Evolutionary conservation across 2,113 vertebrate species (phyloP).

Genomic region (Mustela nigripes): DNA sequence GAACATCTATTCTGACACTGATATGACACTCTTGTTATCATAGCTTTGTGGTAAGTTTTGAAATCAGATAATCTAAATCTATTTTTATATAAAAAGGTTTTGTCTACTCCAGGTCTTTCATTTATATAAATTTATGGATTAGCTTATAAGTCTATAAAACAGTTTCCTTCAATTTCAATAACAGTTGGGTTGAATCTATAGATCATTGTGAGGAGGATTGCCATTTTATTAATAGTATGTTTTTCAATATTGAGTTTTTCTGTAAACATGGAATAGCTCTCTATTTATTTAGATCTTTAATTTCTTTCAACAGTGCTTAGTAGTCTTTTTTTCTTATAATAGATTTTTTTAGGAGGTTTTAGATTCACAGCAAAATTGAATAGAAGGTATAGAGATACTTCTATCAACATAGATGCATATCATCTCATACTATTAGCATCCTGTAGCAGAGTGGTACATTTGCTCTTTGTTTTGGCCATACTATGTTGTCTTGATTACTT

Average conservation of each 20-base stretch:
- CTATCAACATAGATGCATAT: too few relatives aligned
- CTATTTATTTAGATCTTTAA: background rate
- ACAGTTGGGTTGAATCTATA: background rate
- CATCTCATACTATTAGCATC: background rate
- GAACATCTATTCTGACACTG: background rate
- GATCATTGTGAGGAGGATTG: background rate
- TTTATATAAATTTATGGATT: conserved; percentile 22
- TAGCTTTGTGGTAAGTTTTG: background rate
- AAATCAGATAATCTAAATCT: background rate
- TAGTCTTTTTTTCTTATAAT: background rate
- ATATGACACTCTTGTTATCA: background rate
- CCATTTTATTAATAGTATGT: background rate
- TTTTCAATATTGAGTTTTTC: background rate
- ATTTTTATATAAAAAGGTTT: background rate
- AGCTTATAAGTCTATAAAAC: background rate
- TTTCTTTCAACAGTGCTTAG: background rate
- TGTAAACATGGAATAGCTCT: background rate
- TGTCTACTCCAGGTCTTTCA: background rate
- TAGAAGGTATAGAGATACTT: background rate
- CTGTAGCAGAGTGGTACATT: background rate
- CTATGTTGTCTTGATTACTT: background rate
- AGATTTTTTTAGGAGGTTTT: background rate
- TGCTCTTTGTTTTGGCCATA: background rate
- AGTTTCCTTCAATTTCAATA: background rate
- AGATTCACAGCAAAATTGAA: background rate